Conservation (phyloP, 1,140 invertebrate genomes). For the Drosophila sucinea region DNA sequence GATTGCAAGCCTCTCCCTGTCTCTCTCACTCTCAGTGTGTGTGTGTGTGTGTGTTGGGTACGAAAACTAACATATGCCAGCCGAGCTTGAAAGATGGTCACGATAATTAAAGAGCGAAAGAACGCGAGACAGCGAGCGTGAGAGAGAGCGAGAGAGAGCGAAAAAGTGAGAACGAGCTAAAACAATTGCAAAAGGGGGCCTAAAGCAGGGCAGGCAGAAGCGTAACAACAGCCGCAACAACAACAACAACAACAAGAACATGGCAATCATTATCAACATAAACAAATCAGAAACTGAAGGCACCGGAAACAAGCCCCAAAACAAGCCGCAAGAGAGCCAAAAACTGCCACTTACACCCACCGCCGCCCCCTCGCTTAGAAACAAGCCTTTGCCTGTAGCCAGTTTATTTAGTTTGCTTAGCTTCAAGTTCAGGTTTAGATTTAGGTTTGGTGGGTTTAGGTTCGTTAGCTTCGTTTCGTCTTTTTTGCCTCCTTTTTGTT, state of each 20-base stretch:
- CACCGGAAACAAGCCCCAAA: conserved; percentile 29
- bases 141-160: neutral
- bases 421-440: conserved; percentile 29
- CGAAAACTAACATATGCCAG: conserved; percentile 75
- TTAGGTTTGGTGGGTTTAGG: conserved; percentile 4
- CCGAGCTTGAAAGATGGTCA: conserved; percentile 70
- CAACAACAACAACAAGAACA: conserved; percentile 51
- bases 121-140: conserved; percentile 1
- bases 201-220: neutral
- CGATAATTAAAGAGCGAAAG: conserved; percentile 60
- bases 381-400: conserved; percentile 2
- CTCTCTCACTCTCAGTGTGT: conserved; percentile 6
- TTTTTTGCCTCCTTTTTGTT: neutral
- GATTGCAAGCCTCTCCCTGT: conserved; percentile 20
- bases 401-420: conserved; percentile 13
- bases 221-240: neutral
- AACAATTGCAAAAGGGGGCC: conserved; percentile 29
- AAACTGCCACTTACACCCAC: conserved; percentile 1
- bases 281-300: conserved; percentile 67
- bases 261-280: conserved; percentile 79
- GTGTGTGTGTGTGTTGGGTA: conserved; percentile 30
- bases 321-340: conserved; percentile 11
- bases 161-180: conserved; percentile 9
- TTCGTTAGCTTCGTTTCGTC: neutral
- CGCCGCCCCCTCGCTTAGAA: neutral